Percentiles rank a stretch among this genome's conserved stretches.
Evolutionary conservation across 2,888 invertebrate genomes (phyloP).

Genomic region (Aplocera efformata): DNA sequence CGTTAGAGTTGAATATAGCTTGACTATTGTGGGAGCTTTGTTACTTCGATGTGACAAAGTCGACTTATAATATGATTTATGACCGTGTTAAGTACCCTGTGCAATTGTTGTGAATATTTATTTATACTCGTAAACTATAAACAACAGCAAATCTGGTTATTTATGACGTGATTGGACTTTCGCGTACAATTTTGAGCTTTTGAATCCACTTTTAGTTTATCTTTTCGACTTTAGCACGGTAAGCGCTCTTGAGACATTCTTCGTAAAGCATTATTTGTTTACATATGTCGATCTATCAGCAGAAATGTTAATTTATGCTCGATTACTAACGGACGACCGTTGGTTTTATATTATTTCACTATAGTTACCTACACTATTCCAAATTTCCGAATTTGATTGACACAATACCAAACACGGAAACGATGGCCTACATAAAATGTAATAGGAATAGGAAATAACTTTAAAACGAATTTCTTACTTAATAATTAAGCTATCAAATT

Average conservation of each 20-base stretch:
- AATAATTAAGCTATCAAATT: too few species aligned
- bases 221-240: background rate
- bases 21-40: slow-evolving; percentile 45
- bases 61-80: slow-evolving; percentile 78
- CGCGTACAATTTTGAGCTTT: slow-evolving; percentile 41
- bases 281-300: too few species aligned
- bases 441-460: too few species aligned
- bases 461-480: too few species aligned
- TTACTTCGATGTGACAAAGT: slow-evolving; percentile 74
- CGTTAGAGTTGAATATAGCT: slow-evolving; percentile 51
- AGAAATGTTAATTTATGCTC: too few species aligned
- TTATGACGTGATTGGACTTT: slow-evolving; percentile 74
- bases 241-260: too few species aligned
- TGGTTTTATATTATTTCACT: too few species aligned
- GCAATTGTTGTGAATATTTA: slow-evolving; percentile 79
- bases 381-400: too few species aligned
- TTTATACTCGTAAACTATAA: slow-evolving; percentile 76
- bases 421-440: too few species aligned
- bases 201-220: slow-evolving; percentile 16
- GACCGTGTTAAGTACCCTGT: slow-evolving; percentile 73
- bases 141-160: slow-evolving; percentile 78
- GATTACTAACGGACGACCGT: too few species aligned
- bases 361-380: background rate
- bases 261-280: too few species aligned
- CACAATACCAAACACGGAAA: too few species aligned